Conservation (phyloP, 2,888 invertebrate genomes). For the Dryomyza anilis region DNA sequence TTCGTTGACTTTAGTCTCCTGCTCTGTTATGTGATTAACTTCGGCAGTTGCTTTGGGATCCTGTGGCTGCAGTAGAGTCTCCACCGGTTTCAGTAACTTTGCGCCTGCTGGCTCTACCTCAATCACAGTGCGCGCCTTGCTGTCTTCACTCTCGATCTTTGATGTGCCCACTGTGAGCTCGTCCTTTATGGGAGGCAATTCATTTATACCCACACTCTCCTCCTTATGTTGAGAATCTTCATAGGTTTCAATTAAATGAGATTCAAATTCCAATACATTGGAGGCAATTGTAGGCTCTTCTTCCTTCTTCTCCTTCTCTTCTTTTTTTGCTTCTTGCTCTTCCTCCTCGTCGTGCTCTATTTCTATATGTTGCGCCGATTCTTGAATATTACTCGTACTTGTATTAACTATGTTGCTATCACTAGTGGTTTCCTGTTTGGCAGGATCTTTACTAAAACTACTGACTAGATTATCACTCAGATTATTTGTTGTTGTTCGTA, state of each 20-base stretch:
- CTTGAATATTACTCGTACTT: no score
- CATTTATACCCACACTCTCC: constrained; percentile 54
- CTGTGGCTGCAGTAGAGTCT: constrained; percentile 40
- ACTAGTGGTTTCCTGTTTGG: background rate
- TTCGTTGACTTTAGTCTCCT: constrained; percentile 22
- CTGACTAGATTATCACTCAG: constrained; percentile 45
- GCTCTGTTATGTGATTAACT: background rate
- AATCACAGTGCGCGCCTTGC: constrained; percentile 48
- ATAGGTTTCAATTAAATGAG: constrained; percentile 58
- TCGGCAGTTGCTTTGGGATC: constrained; percentile 8
- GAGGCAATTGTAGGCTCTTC: constrained; percentile 8
- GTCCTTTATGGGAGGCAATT: constrained; percentile 51
- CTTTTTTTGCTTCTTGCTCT: constrained; percentile 9
- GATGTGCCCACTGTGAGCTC: constrained; percentile 53
- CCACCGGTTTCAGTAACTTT: constrained; percentile 47
- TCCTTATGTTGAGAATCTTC: constrained; percentile 44
- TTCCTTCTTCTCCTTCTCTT: background rate
- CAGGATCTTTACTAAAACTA: constrained; percentile 39
- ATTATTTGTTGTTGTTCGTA: constrained; percentile 26
- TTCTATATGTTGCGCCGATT: no score
- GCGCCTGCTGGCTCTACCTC: constrained; percentile 56
- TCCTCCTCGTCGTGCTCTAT: constrained; percentile 21
- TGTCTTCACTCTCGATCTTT: constrained; percentile 49
- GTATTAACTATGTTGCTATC: background rate
- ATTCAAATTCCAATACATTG: constrained; percentile 55